Evolutionary conservation across 2,888 invertebrate species (phyloP).

Genomic region (Pammene aurita): DNA sequence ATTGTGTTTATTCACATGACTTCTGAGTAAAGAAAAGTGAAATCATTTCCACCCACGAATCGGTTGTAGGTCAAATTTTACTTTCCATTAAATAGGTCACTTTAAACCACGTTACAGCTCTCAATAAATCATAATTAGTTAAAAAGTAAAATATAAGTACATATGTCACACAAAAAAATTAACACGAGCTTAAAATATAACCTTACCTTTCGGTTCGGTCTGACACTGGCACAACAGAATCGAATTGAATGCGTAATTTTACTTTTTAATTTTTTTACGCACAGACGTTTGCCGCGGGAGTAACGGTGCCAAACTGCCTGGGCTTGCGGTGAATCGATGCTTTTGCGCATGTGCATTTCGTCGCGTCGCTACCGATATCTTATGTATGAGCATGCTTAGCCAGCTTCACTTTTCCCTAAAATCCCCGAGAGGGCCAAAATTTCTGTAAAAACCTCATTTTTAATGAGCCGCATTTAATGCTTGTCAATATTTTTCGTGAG

Average conservation of each 20-base stretch:
- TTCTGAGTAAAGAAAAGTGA: constrained; percentile 6
- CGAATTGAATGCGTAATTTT: constrained; percentile 69
- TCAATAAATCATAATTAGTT: constrained; percentile 16
- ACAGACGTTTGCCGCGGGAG: constrained; percentile 45
- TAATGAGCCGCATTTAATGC: background rate
- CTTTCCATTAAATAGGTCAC: constrained; percentile 26
- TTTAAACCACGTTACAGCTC: constrained; percentile 13
- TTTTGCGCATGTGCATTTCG: constrained; percentile 69
- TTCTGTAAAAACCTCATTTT: constrained; percentile 4
- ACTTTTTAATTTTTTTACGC: constrained; percentile 22
- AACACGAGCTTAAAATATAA: constrained; percentile 36
- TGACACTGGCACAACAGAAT: constrained; percentile 47
- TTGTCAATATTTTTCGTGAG: background rate
- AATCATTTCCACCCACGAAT: constrained; percentile 4
- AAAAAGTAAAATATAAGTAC: background rate
- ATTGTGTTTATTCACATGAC: background rate
- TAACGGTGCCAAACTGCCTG: constrained; percentile 69
- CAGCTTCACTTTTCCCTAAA: constrained; percentile 27
- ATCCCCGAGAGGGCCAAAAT: constrained; percentile 9
- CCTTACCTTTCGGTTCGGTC: constrained; percentile 48
- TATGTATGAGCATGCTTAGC: constrained; percentile 66
- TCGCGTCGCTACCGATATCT: constrained; percentile 72
- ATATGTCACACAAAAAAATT: constrained; percentile 8
- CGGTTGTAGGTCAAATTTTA: constrained; percentile 18
- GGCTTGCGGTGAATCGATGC: constrained; percentile 75